phyloP scores from a whole-genome alignment of 2,888 invertebrate species.

The Troides aeacus region DNA sequence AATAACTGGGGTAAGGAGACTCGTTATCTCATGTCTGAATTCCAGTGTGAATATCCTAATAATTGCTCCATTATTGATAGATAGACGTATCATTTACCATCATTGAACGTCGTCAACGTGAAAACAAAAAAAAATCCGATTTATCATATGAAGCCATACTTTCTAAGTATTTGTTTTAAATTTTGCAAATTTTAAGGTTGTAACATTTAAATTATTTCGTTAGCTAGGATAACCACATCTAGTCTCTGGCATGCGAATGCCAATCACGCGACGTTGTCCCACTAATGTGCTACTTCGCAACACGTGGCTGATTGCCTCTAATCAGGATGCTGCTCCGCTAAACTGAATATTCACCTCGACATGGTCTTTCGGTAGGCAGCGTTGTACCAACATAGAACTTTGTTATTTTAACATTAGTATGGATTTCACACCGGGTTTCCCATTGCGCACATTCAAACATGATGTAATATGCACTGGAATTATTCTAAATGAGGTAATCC shows the following conservation, averaged over 20 bases:
- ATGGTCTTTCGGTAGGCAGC: conserved; percentile 37
- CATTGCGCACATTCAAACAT: conserved; percentile 21
- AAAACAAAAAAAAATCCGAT: too few relatives aligned
- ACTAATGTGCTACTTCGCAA: conserved; percentile 21
- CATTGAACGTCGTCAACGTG: too few relatives aligned
- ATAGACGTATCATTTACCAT: too few relatives aligned
- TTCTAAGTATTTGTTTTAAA: too few relatives aligned
- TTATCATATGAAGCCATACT: too few relatives aligned
- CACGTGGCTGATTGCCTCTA: conserved; percentile 41
- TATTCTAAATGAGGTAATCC: neutral
- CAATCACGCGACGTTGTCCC: conserved; percentile 15
- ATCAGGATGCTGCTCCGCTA: conserved; percentile 54
- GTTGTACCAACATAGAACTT: conserved; percentile 37
- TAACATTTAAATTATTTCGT: too few relatives aligned
- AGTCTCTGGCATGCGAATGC: conserved; percentile 10
- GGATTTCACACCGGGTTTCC: conserved; percentile 23
- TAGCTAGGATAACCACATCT: neutral
- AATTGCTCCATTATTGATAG: too few relatives aligned
- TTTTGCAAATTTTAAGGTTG: too few relatives aligned
- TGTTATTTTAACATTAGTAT: conserved; percentile 32
- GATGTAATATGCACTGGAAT: conserved; percentile 18
- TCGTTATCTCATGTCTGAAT: too few relatives aligned
- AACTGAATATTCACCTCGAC: conserved; percentile 35
- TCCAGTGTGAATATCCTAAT: too few relatives aligned
- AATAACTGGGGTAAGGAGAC: too few relatives aligned